phyloP scores from a whole-genome alignment of 1,140 invertebrate species.

The Philotrypesis tridentata region DNA sequence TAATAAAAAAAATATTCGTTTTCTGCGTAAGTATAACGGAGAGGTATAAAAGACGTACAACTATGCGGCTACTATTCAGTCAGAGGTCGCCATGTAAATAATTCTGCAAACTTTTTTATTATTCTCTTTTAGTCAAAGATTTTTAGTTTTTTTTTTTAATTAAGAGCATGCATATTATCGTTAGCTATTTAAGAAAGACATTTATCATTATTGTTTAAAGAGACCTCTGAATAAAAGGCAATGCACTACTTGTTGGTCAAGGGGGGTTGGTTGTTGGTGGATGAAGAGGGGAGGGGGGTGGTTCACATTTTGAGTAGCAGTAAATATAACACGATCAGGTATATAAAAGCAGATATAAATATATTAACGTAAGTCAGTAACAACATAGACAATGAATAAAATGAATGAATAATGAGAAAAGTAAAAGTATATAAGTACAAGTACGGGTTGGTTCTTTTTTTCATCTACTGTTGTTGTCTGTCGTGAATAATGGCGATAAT shows the following conservation, averaged over 20 bases:
- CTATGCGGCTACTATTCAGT: background rate
- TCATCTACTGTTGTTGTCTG: slow-evolving; percentile 27
- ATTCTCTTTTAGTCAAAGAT: background rate
- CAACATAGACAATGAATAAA: slow-evolving; percentile 13
- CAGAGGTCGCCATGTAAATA: background rate
- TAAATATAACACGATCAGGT: background rate
- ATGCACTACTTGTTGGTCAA: slow-evolving; percentile 10
- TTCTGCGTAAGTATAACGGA: background rate
- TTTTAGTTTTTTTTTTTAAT: too few species aligned
- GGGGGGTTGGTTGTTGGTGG: too few species aligned
- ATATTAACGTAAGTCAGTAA: slow-evolving; percentile 1
- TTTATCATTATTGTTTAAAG: background rate
- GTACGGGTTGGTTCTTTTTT: background rate
- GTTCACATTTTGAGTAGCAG: background rate
- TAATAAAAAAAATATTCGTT: background rate
- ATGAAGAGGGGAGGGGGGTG: too few species aligned
- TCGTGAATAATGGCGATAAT: slow-evolving; percentile 25
- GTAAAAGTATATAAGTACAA: slow-evolving; percentile 11
- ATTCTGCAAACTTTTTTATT: background rate
- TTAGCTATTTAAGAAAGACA: background rate
- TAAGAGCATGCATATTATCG: background rate
- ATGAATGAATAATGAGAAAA: slow-evolving; percentile 33
- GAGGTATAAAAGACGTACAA: background rate
- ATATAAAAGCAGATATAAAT: background rate
- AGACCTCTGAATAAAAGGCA: slow-evolving; percentile 21